Percentiles rank a stretch among this genome's conserved stretches.
Evolutionary conservation across 2,113 vertebrate genomes (phyloP).

Genomic region (Chaetura pelagica): DNA sequence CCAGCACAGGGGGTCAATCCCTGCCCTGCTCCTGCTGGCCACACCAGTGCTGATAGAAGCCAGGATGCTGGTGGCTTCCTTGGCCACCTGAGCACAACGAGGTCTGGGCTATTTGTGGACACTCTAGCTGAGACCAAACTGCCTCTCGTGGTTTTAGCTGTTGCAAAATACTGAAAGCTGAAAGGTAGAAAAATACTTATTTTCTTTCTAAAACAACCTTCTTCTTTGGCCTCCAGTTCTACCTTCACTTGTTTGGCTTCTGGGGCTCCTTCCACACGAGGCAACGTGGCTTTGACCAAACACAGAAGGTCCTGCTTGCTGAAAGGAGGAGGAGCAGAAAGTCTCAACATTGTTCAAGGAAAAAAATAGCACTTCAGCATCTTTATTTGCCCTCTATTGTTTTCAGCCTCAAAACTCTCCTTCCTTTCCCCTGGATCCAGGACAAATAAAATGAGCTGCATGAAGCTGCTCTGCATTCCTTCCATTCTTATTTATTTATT

Average conservation of each 20-base stretch:
- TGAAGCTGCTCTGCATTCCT: slow-evolving; percentile 2
- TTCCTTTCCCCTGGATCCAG: not conserved
- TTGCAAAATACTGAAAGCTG: not conserved
- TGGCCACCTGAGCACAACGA: too few relatives aligned
- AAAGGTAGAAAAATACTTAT: not conserved
- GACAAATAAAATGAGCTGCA: not conserved
- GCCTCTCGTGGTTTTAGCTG: not conserved
- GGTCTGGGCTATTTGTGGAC: not conserved
- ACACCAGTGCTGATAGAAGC: too few relatives aligned
- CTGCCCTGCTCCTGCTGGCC: too few relatives aligned
- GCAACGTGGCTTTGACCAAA: not conserved
- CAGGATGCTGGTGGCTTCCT: too few relatives aligned
- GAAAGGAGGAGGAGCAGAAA: not conserved
- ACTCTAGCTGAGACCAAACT: not conserved
- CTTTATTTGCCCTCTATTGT: not conserved
- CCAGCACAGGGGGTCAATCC: too few relatives aligned
- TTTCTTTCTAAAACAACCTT: not conserved
- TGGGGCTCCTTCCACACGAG: not conserved
- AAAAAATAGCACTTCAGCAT: not conserved
- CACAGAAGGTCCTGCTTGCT: not conserved
- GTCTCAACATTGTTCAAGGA: not conserved
- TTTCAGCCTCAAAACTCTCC: not conserved
- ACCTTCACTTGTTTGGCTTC: not conserved
- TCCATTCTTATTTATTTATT: not conserved
- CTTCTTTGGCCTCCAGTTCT: not conserved